Conservation (phyloP, 2,797 vertebrate species). For the Philypnodon macrostomus region DNA sequence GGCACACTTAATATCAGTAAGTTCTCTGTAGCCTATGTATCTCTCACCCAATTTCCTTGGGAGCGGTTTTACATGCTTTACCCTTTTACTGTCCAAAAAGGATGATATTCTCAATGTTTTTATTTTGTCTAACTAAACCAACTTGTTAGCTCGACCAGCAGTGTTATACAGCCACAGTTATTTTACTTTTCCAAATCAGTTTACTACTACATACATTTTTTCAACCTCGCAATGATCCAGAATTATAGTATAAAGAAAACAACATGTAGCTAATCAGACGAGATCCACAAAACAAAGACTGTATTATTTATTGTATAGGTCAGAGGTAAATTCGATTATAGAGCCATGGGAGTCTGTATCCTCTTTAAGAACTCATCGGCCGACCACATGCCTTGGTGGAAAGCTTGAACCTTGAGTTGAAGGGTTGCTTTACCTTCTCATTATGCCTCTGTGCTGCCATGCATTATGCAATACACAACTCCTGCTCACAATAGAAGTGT, state of each 20-base stretch:
- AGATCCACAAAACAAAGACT: too few relatives aligned
- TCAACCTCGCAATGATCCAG: too few relatives aligned
- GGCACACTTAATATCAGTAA: not conserved
- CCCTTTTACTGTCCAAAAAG: too few relatives aligned
- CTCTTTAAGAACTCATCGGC: not conserved
- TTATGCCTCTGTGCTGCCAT: conserved; percentile 14
- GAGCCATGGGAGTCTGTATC: conserved; percentile 9
- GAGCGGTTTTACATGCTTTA: too few relatives aligned
- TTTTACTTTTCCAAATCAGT: too few relatives aligned
- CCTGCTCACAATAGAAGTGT: conserved; percentile 21
- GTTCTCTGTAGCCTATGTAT: not conserved
- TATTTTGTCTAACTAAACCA: too few relatives aligned
- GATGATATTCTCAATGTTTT: too few relatives aligned
- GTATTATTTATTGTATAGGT: not conserved
- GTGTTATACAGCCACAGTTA: too few relatives aligned
- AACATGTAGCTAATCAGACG: too few relatives aligned
- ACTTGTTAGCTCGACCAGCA: not conserved
- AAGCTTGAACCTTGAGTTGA: conserved; percentile 13
- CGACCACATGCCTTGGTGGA: not conserved
- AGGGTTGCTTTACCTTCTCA: conserved; percentile 20
- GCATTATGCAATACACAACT: conserved; percentile 28
- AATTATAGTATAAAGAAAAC: too few relatives aligned
- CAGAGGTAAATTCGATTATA: not conserved
- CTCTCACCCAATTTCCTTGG: not conserved
- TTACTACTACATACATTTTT: too few relatives aligned